Conservation (phyloP, 2,113 vertebrate species). For the Tylochromis polylepis region DNA sequence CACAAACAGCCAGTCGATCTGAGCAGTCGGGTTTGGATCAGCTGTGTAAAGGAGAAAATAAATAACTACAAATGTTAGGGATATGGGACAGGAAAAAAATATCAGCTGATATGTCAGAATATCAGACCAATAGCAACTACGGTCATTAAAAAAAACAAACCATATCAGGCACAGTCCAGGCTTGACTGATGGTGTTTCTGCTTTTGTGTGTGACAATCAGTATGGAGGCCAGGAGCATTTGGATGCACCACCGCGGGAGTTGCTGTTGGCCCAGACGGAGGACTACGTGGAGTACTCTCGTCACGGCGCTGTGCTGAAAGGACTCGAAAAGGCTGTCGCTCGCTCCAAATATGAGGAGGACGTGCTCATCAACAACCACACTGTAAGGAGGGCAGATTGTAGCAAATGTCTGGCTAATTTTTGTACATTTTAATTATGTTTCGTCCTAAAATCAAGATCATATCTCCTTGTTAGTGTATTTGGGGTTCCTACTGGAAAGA, state of each 20-base stretch:
- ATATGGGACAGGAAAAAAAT: rapidly evolving
- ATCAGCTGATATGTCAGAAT: neutral
- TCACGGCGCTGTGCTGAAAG: conserved; percentile 93
- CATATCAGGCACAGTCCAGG: neutral
- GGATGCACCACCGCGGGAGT: conserved; percentile 85
- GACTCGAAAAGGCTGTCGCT: conserved; percentile 91
- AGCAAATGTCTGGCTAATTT: neutral
- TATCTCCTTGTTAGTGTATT: conserved; percentile 78
- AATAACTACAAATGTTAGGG: neutral
- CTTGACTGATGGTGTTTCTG: neutral
- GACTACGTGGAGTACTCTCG: conserved; percentile 97
- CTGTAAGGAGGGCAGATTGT: conserved; percentile 67
- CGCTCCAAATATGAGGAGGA: conserved; percentile 97
- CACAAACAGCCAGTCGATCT: neutral
- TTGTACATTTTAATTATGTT: neutral
- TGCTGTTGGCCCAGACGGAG: conserved; percentile 94
- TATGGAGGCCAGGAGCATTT: conserved; percentile 94
- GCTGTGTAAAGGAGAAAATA: neutral
- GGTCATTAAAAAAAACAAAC: no score
- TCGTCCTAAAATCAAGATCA: neutral
- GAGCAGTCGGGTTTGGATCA: neutral
- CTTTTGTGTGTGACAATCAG: conserved; percentile 63
- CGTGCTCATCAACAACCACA: conserved; percentile 90
- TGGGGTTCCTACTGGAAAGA: conserved; percentile 98
- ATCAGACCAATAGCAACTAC: no score